A percentile compares a stretch with the other conserved stretches of the same genome.
phyloP scores from a whole-genome alignment of 2,797 vertebrate genomes.

The Coendou prehensilis region DNA sequence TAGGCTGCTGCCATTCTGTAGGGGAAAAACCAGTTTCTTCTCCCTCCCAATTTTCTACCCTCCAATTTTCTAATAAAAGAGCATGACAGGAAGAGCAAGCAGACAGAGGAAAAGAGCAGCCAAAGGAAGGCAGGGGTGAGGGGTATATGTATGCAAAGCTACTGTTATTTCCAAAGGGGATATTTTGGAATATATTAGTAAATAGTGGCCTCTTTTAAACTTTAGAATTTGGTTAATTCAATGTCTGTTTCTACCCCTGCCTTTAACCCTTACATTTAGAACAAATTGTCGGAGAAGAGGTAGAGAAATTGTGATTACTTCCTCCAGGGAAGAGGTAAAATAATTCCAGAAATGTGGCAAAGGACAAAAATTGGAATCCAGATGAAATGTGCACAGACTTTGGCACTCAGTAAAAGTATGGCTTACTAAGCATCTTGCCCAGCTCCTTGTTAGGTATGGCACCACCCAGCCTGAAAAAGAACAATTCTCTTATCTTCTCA shows the following conservation, averaged over 20 bases:
- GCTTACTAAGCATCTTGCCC: neutral
- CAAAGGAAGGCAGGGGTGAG: neutral
- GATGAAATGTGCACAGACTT: neutral
- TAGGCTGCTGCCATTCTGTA: neutral
- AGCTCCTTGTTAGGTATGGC: constrained; percentile 25
- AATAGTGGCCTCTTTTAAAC: neutral
- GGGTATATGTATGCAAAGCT: neutral
- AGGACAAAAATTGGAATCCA: constrained; percentile 61
- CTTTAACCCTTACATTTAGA: constrained; percentile 24
- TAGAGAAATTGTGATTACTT: constrained; percentile 35
- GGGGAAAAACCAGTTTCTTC: neutral
- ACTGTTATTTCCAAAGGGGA: neutral
- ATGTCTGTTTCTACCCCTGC: neutral
- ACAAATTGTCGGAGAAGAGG: constrained; percentile 44
- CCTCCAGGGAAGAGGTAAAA: constrained; percentile 62
- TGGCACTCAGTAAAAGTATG: constrained; percentile 23
- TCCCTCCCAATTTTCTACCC: neutral
- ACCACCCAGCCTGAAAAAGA: constrained; percentile 50
- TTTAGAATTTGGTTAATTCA: neutral
- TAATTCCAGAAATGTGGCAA: constrained; percentile 60
- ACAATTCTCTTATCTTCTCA: constrained; percentile 69
- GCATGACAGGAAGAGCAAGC: neutral
- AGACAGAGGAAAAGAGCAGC: too few species aligned
- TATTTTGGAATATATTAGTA: neutral
- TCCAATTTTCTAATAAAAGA: neutral